Percentiles rank a stretch among this genome's conserved stretches.
Evolutionary conservation across 2,888 invertebrate genomes (phyloP).

Genomic region (Tachina fera): DNA sequence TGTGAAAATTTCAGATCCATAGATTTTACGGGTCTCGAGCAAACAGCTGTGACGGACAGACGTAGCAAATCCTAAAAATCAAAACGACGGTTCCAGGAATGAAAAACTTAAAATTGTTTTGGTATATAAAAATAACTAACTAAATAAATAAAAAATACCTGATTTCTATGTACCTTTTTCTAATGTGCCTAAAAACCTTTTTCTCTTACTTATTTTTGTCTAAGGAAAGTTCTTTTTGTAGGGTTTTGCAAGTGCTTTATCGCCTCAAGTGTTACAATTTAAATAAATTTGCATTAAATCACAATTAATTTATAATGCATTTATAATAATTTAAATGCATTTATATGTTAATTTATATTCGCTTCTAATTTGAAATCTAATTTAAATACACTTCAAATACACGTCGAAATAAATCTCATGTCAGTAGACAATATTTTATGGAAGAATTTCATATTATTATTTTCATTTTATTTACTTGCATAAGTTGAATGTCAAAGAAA

Average conservation of each 20-base stretch:
- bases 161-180: too few relatives aligned
- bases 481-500: slow-evolving; percentile 47
- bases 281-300: slow-evolving; percentile 41
- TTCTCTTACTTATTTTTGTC: too few relatives aligned
- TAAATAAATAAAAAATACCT: too few relatives aligned
- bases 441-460: slow-evolving; percentile 51
- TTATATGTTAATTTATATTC: slow-evolving; percentile 49
- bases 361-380: slow-evolving; percentile 30
- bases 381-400: slow-evolving; percentile 38
- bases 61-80: too few relatives aligned
- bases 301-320: slow-evolving; percentile 47
- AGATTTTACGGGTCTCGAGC: too few relatives aligned
- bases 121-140: too few relatives aligned
- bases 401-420: slow-evolving; percentile 41
- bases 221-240: neutral
- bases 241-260: neutral
- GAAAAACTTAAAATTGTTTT: too few relatives aligned
- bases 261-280: neutral
- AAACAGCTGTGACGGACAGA: too few relatives aligned
- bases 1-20: too few relatives aligned
- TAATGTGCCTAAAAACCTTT: too few relatives aligned
- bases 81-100: too few relatives aligned
- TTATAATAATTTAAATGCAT: slow-evolving; percentile 56
- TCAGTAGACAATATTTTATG: slow-evolving; percentile 46
- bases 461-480: slow-evolving; percentile 1